These are phyloP conservation scores for Dasyprocta punctata DNA, from an alignment of 2,113 vertebrate species.

Conservation along the genomic window DNA sequence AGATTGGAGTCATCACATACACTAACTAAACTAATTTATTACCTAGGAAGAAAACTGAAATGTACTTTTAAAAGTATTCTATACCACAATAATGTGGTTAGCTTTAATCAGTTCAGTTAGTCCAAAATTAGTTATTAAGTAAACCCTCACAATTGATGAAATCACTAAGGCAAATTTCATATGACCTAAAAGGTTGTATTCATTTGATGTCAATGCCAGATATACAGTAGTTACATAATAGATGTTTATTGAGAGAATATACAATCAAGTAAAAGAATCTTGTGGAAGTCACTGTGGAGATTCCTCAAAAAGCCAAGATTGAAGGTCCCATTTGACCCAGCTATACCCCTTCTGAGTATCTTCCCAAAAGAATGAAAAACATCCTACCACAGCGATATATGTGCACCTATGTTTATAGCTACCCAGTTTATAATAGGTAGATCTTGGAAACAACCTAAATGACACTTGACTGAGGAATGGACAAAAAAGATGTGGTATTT, in stretches of 20 bases:
- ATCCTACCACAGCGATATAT: too few species aligned
- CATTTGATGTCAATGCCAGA: background rate
- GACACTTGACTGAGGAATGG: too few species aligned
- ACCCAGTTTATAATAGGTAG: too few species aligned
- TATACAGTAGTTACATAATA: background rate
- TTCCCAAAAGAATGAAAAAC: too few species aligned
- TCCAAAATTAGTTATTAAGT: constrained; percentile 55
- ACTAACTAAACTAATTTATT: constrained; percentile 40
- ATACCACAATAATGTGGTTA: constrained; percentile 12
- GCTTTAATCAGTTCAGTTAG: background rate
- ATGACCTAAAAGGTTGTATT: background rate
- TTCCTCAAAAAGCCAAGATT: too few species aligned
- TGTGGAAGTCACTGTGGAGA: too few species aligned
- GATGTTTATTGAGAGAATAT: constrained; percentile 1
- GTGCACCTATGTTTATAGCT: too few species aligned
- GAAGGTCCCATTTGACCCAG: too few species aligned
- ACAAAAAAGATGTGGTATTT: too few species aligned
- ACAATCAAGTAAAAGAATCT: background rate
- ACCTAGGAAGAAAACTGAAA: constrained; percentile 6
- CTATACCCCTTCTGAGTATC: too few species aligned
- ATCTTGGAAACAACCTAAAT: too few species aligned
- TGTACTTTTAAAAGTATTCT: constrained; percentile 27
- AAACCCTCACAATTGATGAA: background rate
- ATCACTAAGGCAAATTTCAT: background rate
- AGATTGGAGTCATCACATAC: background rate